phyloP scores from a whole-genome alignment of 2,888 invertebrate genomes.

The Orthosia gothica region DNA sequence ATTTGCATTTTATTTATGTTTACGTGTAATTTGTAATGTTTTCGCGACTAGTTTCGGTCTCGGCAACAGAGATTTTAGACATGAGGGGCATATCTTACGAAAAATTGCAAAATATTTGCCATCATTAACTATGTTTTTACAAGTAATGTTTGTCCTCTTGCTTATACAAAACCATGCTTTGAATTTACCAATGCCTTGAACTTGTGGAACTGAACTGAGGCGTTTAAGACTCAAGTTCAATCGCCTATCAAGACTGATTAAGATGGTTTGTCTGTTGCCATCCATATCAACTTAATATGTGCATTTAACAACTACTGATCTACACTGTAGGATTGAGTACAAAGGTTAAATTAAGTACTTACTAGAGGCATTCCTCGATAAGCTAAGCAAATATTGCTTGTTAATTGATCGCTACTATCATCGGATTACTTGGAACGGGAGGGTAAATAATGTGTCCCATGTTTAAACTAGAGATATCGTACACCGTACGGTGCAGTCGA shows the following conservation, averaged over 20 bases:
- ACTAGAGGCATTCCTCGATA: slow-evolving; percentile 4
- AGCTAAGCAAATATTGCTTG: background rate
- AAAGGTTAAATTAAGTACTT: background rate
- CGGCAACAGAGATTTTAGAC: background rate
- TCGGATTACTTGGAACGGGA: background rate
- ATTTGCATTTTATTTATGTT: background rate
- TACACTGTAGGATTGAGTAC: background rate
- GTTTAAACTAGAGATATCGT: slow-evolving; percentile 14
- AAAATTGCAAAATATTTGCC: too few species aligned
- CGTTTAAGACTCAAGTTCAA: background rate
- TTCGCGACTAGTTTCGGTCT: background rate
- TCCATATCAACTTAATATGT: background rate
- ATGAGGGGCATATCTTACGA: background rate
- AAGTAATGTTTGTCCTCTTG: background rate
- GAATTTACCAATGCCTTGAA: background rate
- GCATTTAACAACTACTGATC: too few species aligned
- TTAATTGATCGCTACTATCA: slow-evolving; percentile 3
- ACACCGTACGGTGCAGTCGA: background rate
- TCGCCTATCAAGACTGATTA: background rate
- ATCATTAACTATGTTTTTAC: background rate
- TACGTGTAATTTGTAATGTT: background rate
- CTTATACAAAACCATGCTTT: background rate
- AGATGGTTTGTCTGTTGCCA: background rate
- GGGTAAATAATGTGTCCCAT: background rate
- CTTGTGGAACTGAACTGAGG: background rate